Base-by-base conservation (phyloP, 1,140 invertebrate genomes). In the Mylabris phalerata region DNA sequence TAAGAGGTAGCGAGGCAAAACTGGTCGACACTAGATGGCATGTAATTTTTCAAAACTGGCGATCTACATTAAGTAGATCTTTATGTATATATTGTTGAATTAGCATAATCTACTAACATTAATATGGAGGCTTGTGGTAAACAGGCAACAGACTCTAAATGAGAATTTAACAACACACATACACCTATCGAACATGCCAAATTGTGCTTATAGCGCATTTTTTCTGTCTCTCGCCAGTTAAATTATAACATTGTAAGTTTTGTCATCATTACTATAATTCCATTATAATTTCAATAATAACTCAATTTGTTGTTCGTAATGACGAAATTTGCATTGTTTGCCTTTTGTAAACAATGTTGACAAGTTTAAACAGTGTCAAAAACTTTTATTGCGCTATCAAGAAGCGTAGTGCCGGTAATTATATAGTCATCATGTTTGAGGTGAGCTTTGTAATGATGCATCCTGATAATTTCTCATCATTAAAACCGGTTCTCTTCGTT, bases 41-140 rank as follows among this genome's bases (percentile, higher is more conserved):
- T 62, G 44, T 49, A 52, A 60, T 65, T 62, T 60, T 62, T 65
- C 54, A 62, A 48, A 27, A 40, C 44, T 27, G 54, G 42, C 61
- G 60, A 65, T 67, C 61, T 60, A 63, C 66, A 67, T 65, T 67
- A 67, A 65, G 63, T 62, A 47, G 61, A 63, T 67, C 61, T 65
- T 65, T 65, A 63, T 65, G 63, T 65, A 65, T 67, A 65, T 65
- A 19, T 19, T 19, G 49, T 48, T 19, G 61, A 63, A 67, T 67
- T 67, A 67, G 63, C 66, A 67, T 67, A 67, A 67, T 67, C 66
- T 67, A 50, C 55, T 50, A 54, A 56, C 61, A 67, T 67, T 67
- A 67, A 65, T 67, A 67, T 64, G 57, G 50, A 55, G 55, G 48
- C 50, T 54, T 54, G 55, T 42, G 59, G 55, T 32, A 64, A 46